Evolutionary conservation across 2,797 vertebrate genomes (phyloP), one percentile per base, ranked within the genome.

Genomic region (Sebastes kiyomatsui): DNA sequence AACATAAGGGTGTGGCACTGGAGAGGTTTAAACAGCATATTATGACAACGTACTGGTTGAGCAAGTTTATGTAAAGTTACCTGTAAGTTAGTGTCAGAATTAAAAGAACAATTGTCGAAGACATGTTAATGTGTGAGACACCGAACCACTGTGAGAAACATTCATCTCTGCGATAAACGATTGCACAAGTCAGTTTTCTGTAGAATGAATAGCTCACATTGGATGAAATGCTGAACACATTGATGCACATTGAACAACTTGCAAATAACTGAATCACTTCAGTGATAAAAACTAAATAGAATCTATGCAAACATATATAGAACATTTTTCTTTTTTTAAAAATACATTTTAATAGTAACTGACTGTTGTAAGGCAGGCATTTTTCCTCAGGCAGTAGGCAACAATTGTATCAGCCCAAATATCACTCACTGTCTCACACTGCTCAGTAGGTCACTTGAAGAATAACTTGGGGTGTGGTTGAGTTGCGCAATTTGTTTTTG

Each of bases 1-100:
- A 16, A 46, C 22, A 11, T 3, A 1, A 9, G 67, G 81, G 66
- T 75, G 87, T 75, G 79, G 38, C 72, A 56, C 55, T 3, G 54
- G 16, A 52, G 35, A 68, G 8, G 20, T 62, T 69, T 28, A 32
- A 25, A 56, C 32, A 49, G 9, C 8, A 23, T n/a, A 18, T 12
- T 18, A 4, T 18, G 3, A 11, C 1, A 13, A 16, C 2, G 0
- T 10, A 30, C 22, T 54, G 18, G 16, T 67, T 55, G 14, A 68
- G 23, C 60, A 20, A 7, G 20, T 67, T 65, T 49, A 52, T 62
- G 6, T 14, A 52, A 65, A 66, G 22, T 35, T 71, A 52, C 42
- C 11, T 20, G 7, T 13, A 49, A 8, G 20, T 58, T 32, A 38
- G 8, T 10, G 6, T 27, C 23, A 71, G 22, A 60, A n/a, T 22